Evolutionary conservation across 2,888 invertebrate species (phyloP).

Genomic region (Rhagonycha fulva): DNA sequence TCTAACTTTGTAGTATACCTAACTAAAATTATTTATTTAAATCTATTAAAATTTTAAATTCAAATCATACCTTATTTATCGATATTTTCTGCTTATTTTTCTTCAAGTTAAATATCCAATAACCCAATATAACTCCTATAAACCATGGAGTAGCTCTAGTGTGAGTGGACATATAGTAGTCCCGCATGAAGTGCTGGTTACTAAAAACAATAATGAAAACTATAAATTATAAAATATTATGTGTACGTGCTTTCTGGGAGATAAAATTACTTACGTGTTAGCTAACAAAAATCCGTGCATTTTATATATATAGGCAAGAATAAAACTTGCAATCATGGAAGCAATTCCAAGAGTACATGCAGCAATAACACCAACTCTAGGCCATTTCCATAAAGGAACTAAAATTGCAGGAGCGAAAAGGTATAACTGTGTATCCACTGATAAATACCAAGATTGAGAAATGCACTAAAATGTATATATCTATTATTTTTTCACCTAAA

Average conservation of each 20-base stretch:
- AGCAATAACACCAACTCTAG: neutral
- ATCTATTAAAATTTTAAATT: neutral
- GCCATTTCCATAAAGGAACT: neutral
- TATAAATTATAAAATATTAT: neutral
- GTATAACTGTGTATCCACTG: constrained; percentile 63
- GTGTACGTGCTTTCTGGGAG: too few species aligned
- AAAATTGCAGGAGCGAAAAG: constrained; percentile 55
- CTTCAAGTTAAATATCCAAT: constrained; percentile 34
- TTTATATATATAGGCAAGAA: neutral
- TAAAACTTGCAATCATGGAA: neutral
- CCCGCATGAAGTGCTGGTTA: neutral
- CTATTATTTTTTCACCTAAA: constrained; percentile 31
- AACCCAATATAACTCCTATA: constrained; percentile 42
- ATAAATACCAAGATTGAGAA: constrained; percentile 63
- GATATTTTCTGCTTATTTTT: neutral
- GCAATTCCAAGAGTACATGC: neutral
- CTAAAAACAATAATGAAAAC: neutral
- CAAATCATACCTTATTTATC: neutral
- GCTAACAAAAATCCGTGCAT: neutral
- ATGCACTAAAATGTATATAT: constrained; percentile 56
- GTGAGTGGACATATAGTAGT: constrained; percentile 42
- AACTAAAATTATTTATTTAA: neutral
- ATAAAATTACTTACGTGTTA: neutral
- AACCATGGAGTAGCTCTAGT: constrained; percentile 43
- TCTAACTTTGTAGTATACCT: too few species aligned